Base-by-base conservation (phyloP, 2,113 vertebrate genomes). In the Corythornis cristatus region DNA sequence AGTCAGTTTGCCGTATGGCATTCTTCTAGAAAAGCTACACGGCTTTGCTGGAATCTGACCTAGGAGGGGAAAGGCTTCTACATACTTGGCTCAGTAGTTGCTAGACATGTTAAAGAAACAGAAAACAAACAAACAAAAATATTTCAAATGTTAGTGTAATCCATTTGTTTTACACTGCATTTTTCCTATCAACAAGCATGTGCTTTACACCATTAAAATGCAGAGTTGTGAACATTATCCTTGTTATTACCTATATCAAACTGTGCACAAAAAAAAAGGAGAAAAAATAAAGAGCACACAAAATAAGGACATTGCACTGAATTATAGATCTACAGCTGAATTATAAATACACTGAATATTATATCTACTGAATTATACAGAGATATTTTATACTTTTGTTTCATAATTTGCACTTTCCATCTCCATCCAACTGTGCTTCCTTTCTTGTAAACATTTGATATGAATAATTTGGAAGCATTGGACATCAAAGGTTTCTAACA, bases 21-120 rank as follows among this genome's bases (percentile, higher is more conserved):
- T 83, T 91, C 90, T 93, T 89, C 78, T 88, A 50, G 51, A 83
- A 93, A 74, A 80, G 87, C 80, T 85, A 87, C 61, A 58, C 31
- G 80, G 80, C 65, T 92, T 94, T 93, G 91, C 79, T 61, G 91
- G 83, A 95, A 92, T 83, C 88, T 91, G 91, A 97, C 94, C 93
- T 91, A 89, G 84, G 89, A 95, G 91, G 68, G 57, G 50, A 82
- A 92, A 83, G 88, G 84, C 84, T 93, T 95, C 89, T 57, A 68
- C 43, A 70, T 66, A 72, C 67, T 88, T 90, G 85, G 75, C 78
- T 94, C 94, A 89, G 90, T 42, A 95, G 91, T 72, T 88, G 91
- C 91, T 77, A 95, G 95, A 96, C 95, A 86, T 78, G 94, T 86
- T 95, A 92, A 92, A 91, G 88, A 90, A 93, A 92, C 88, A 86